Evolutionary conservation across 2,888 invertebrate genomes (phyloP).

Genomic region (Hypselothyrea guttata): DNA sequence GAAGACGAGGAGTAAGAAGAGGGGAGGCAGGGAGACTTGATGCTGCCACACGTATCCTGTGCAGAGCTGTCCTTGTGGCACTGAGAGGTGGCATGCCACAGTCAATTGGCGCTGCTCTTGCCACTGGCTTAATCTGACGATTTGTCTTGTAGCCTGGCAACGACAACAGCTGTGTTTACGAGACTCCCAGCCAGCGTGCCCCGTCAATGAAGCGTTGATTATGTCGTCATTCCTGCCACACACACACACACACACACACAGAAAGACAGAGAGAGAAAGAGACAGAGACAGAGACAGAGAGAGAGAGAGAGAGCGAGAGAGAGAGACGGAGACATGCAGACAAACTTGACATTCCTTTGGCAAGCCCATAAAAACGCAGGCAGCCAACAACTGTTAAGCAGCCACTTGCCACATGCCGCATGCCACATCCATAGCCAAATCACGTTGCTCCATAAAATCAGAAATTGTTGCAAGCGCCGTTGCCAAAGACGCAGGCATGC

Average conservation of each 20-base stretch:
- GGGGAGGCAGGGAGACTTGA: too few species aligned
- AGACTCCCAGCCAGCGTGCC: constrained; percentile 26
- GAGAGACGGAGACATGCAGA: too few species aligned
- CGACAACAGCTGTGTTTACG: constrained; percentile 22
- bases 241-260: constrained; percentile 11
- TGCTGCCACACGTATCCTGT: background rate
- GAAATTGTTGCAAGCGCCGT: constrained; percentile 5
- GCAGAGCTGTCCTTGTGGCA: too few species aligned
- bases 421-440: constrained; percentile 57
- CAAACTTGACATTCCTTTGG: constrained; percentile 47
- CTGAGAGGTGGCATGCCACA: background rate
- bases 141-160: constrained; percentile 43
- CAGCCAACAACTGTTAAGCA: constrained; percentile 21
- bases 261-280: background rate
- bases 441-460: constrained; percentile 50
- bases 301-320: background rate
- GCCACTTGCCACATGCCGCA: constrained; percentile 28
- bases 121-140: constrained; percentile 37
- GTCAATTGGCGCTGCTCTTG: constrained; percentile 25
- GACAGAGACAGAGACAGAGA: background rate
- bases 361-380: constrained; percentile 64
- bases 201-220: constrained; percentile 71
- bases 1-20: too few species aligned
- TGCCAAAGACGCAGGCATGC: constrained; percentile 8
- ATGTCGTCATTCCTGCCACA: constrained; percentile 61